Evolutionary conservation across 2,113 vertebrate species (phyloP).

Genomic region (Leptobrachium leishanense): DNA sequence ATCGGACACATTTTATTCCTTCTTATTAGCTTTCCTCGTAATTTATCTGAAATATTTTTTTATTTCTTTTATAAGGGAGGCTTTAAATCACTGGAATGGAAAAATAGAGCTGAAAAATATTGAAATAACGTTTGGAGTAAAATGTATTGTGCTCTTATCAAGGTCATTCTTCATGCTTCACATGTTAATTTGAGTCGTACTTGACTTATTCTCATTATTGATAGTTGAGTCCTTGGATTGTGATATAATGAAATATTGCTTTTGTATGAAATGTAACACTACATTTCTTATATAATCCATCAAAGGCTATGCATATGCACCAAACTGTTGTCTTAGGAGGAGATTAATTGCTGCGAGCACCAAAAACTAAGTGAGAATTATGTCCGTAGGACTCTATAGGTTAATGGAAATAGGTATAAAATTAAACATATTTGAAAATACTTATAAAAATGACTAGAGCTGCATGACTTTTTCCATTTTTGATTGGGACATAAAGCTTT

Average conservation of each 20-base stretch:
- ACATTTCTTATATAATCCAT: conserved; percentile 82
- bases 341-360: conserved; percentile 75
- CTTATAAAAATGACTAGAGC: background rate
- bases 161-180: conserved; percentile 67
- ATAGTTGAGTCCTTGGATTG: conserved; percentile 66
- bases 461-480: no score
- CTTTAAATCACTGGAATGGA: conserved; percentile 1
- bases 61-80: no score
- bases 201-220: conserved; percentile 65
- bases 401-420: conserved; percentile 47
- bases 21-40: no score
- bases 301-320: conserved; percentile 70
- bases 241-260: conserved; percentile 74
- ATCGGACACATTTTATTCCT: no score
- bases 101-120: background rate
- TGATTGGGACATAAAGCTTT: no score
- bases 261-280: conserved; percentile 79
- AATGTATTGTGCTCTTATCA: conserved; percentile 57
- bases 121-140: conserved; percentile 27
- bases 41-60: no score
- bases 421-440: conserved; percentile 38
- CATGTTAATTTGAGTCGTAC: conserved; percentile 63
- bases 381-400: conserved; percentile 43
- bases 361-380: conserved; percentile 60
- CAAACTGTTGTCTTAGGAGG: conserved; percentile 68